phyloP scores from a whole-genome alignment of 2,113 vertebrate species.

The Ceyx cyanopectus region DNA sequence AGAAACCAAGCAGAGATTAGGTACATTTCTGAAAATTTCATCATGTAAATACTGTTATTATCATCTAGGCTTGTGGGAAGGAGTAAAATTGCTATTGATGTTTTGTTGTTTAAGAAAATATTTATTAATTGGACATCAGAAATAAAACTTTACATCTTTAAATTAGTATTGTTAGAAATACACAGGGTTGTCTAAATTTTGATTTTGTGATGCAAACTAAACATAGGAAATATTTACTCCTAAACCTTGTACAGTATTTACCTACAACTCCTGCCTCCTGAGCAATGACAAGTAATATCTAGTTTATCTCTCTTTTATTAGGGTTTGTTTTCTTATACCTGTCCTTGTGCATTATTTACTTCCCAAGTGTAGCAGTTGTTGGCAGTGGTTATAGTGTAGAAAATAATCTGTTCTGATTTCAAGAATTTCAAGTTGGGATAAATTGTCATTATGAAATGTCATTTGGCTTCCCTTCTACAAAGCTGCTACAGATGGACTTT shows the following conservation, averaged over 20 bases:
- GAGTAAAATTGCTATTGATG: neutral
- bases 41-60: neutral
- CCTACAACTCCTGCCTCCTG: neutral
- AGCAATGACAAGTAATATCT: neutral
- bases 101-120: neutral
- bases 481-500: neutral
- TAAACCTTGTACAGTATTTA: neutral
- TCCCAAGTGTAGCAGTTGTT: neutral
- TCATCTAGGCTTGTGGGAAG: neutral
- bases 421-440: neutral
- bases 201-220: neutral
- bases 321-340: neutral
- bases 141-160: neutral
- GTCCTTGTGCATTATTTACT: neutral
- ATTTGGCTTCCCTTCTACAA: neutral
- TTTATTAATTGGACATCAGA: neutral
- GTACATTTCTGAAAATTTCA: neutral
- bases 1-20: neutral
- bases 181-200: neutral
- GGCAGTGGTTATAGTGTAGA: neutral
- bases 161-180: neutral
- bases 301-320: neutral
- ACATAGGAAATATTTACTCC: neutral
- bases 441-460: neutral
- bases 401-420: neutral